phyloP scores from a whole-genome alignment of 2,888 invertebrate species.

The Stenotaenia linearis region DNA sequence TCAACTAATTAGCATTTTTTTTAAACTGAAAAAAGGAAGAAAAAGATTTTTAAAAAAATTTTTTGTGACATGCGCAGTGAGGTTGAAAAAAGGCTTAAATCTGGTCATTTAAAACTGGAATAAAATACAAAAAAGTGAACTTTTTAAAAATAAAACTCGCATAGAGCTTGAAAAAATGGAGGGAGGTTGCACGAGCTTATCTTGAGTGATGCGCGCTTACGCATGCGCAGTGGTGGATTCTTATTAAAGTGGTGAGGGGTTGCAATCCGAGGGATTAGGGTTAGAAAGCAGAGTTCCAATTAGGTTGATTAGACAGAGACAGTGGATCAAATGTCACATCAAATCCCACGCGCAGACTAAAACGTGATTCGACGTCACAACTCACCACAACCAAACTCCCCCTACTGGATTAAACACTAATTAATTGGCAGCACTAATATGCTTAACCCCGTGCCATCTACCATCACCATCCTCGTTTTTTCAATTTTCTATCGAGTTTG shows the following conservation, averaged over 20 bases:
- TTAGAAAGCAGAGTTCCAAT: not conserved
- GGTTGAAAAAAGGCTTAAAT: no score
- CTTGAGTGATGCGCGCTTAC: conserved; percentile 9
- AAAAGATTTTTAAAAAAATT: no score
- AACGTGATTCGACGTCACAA: conserved; percentile 9
- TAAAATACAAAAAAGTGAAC: no score
- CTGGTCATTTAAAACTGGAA: no score
- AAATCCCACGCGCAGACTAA: not conserved
- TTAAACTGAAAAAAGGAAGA: not conserved
- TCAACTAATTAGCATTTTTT: not conserved
- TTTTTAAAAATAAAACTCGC: no score
- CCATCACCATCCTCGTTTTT: not conserved
- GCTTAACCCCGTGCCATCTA: not conserved
- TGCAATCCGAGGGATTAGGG: conserved; percentile 2
- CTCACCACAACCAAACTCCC: conserved; percentile 9
- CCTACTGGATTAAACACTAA: not conserved
- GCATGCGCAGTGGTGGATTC: conserved; percentile 9
- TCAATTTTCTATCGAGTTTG: not conserved
- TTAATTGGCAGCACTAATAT: conserved; percentile 9
- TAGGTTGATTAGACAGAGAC: conserved; percentile 1
- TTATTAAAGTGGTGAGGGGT: conserved; percentile 9
- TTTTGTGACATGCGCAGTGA: no score
- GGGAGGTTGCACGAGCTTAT: not conserved
- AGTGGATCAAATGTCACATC: conserved; percentile 5
- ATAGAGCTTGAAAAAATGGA: not conserved